Percentiles rank a stretch among this genome's conserved stretches.
Conservation (phyloP, 1,140 invertebrate species). For the Trypoxylus dichotomus region DNA sequence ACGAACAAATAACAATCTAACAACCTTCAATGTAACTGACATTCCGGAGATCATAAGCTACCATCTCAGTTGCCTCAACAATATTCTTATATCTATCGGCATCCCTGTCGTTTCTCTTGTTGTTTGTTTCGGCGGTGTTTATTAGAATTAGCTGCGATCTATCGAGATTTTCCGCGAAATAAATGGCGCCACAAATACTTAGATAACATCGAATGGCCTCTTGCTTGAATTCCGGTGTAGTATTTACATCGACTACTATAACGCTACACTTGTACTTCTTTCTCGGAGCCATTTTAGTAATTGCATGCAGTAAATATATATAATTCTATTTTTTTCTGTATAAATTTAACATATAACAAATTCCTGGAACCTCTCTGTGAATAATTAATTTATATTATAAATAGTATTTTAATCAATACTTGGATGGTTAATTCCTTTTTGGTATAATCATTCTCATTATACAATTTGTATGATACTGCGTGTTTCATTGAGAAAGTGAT, state of each 20-base stretch:
- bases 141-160: not conserved
- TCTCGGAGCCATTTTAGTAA: constrained; percentile 2
- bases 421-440: no score
- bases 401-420: no score
- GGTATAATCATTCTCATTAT: no score
- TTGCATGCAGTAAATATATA: no score
- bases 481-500: no score
- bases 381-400: no score
- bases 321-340: no score
- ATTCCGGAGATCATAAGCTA: not conserved
- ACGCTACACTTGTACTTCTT: constrained; percentile 1
- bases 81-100: not conserved
- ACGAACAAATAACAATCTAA: not conserved
- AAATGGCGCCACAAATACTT: not conserved
- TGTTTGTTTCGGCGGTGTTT: not conserved
- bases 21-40: not conserved
- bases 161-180: not conserved
- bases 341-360: no score
- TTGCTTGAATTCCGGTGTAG: not conserved
- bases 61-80: not conserved
- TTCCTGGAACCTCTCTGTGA: no score
- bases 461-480: no score
- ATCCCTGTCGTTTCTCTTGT: not conserved
- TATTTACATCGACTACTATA: constrained; percentile 12
- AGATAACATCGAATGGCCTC: not conserved